A percentile compares a stretch with the other conserved stretches of the same genome.
Evolutionary conservation across 1,140 invertebrate genomes (phyloP).

Genomic region (Diachasmimorpha longicaudata): DNA sequence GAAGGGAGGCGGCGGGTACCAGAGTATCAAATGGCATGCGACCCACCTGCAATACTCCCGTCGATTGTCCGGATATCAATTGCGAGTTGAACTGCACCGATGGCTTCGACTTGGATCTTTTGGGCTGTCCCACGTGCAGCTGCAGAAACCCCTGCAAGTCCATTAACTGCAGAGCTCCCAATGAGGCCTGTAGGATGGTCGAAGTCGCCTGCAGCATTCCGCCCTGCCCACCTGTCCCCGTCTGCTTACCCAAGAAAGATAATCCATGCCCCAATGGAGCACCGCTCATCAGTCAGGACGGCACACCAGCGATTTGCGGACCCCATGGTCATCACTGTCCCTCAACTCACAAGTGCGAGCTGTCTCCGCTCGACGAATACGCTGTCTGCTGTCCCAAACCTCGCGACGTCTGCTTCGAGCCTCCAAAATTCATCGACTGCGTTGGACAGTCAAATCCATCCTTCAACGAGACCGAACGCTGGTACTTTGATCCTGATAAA

Average conservation of each 20-base stretch:
- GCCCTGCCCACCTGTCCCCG: constrained; percentile 77
- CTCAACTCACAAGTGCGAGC: constrained; percentile 82
- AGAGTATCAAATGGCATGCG: constrained; percentile 52
- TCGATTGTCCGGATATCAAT: constrained; percentile 67
- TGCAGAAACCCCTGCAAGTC: constrained; percentile 81
- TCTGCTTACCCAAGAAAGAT: constrained; percentile 78
- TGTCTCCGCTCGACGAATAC: constrained; percentile 79
- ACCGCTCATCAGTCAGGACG: constrained; percentile 66
- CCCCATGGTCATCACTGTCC: constrained; percentile 77
- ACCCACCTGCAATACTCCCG: constrained; percentile 58
- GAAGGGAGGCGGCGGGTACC: constrained; percentile 77
- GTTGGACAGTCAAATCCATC: constrained; percentile 34
- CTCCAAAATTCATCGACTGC: constrained; percentile 42
- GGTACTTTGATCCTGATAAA: constrained; percentile 78
- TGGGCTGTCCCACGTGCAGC: constrained; percentile 76
- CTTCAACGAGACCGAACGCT: constrained; percentile 67
- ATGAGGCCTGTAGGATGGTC: constrained; percentile 71
- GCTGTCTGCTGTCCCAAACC: constrained; percentile 86
- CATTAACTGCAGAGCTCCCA: constrained; percentile 73
- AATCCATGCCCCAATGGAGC: constrained; percentile 75
- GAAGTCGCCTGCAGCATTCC: constrained; percentile 64
- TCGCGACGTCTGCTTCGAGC: constrained; percentile 83
- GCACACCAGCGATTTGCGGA: constrained; percentile 71
- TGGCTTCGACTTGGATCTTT: constrained; percentile 70
- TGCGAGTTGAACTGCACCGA: constrained; percentile 73